Evolutionary conservation across 2,113 vertebrate species (phyloP).

Genomic region (Zapornia atra): DNA sequence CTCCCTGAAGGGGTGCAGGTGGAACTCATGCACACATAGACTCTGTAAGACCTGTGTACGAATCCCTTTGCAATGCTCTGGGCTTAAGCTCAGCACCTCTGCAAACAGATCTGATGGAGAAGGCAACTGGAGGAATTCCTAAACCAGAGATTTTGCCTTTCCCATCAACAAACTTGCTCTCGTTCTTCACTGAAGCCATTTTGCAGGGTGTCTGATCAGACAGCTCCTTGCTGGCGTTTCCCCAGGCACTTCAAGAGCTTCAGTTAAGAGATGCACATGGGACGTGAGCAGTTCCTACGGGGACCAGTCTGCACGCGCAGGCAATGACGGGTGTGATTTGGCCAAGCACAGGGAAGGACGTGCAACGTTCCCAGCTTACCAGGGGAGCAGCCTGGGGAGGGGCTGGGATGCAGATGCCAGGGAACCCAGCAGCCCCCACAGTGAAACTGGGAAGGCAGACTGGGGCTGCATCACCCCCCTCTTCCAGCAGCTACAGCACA

Average conservation of each 20-base stretch:
- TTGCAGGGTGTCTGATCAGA: not conserved
- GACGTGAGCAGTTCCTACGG: accelerated
- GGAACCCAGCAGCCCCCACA: not conserved
- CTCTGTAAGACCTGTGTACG: accelerated
- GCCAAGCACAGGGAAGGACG: not conserved
- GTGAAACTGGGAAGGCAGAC: too few relatives aligned
- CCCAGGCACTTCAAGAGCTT: not conserved
- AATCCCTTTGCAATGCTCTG: not conserved
- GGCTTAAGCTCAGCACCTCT: not conserved
- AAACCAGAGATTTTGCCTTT: not conserved
- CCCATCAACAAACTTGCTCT: not conserved
- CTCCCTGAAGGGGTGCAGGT: not conserved
- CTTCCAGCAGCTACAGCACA: not conserved
- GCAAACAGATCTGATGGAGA: not conserved
- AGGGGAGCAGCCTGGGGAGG: not conserved
- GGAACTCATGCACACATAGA: accelerated
- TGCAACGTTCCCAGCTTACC: not conserved
- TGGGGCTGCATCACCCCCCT: not conserved
- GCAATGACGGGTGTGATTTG: accelerated
- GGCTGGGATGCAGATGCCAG: not conserved
- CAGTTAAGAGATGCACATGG: accelerated
- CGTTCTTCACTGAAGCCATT: not conserved
- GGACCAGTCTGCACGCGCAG: not conserved
- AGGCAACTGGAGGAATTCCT: not conserved
- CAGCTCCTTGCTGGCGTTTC: not conserved